phyloP scores from a whole-genome alignment of 2,797 vertebrate species.

The Philypnodon macrostomus region DNA sequence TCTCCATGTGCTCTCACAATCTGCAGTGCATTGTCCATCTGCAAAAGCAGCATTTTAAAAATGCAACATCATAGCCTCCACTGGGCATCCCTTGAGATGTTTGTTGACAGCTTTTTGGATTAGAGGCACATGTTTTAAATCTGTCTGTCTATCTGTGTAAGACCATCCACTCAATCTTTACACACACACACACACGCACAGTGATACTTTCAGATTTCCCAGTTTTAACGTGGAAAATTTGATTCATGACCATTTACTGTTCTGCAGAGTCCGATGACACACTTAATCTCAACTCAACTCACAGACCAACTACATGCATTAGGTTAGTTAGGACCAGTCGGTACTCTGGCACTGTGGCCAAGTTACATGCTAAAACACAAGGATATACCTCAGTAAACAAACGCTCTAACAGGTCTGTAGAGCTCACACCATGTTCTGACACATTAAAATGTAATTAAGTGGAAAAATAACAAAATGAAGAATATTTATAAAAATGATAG shows the following conservation, averaged over 20 bases:
- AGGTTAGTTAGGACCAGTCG: slow-evolving; percentile 20
- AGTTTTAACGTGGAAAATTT: slow-evolving; percentile 63
- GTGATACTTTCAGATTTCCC: slow-evolving; percentile 56
- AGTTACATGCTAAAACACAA: too few species aligned
- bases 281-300: slow-evolving; percentile 58
- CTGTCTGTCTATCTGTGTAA: slow-evolving; percentile 41
- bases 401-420: too few species aligned
- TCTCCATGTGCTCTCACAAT: slow-evolving; percentile 31
- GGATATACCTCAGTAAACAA: too few species aligned
- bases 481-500: too few species aligned
- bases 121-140: slow-evolving; percentile 54
- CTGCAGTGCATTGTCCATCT: slow-evolving; percentile 17
- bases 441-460: too few species aligned
- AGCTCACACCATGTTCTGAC: too few species aligned
- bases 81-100: slow-evolving; percentile 28
- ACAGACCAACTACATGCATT: slow-evolving; percentile 25
- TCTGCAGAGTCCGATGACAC: slow-evolving; percentile 59
- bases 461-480: too few species aligned
- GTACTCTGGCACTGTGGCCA: neutral
- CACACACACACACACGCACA: too few species aligned
- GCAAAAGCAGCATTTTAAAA: slow-evolving; percentile 35
- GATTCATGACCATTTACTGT: slow-evolving; percentile 46
- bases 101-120: slow-evolving; percentile 41
- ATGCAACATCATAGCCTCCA: slow-evolving; percentile 32
- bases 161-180: slow-evolving; percentile 38